Evolutionary conservation across 2,113 vertebrate genomes (phyloP), one percentile per base, ranked within the genome.

Genomic region (Oncorhynchus clarkii): DNA sequence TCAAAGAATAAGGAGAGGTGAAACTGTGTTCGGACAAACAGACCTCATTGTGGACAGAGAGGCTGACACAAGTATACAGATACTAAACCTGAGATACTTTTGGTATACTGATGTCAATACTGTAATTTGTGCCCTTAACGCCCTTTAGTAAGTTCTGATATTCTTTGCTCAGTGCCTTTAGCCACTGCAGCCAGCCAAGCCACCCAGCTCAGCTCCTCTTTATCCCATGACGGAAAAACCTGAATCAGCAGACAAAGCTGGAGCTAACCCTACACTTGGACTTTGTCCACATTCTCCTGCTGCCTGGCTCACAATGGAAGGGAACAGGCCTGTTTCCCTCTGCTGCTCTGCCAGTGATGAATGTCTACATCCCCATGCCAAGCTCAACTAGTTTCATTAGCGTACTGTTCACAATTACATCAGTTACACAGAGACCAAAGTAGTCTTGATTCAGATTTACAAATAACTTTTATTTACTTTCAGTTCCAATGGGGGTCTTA

Each of bases 171-270:
- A 34, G 34, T 7, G 34, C 34, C 34, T 34, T 34, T 54, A 16
- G 51, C 51, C 51, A 54, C 13, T 54, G 16, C 51, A 0, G 4
- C 16, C 16, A 54, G 51, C 51, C 51, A 54, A 54, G 51, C 29
- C 29, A 27, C 71, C 24, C 62, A 39, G 62, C 72, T 66, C 71
- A 18, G 62, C 51, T 49, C 39, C 65, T 67, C 26, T 67, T n/a
- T 67, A 45, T 45, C 67, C 54, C 29, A 54, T 18, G 51, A 18
- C 11, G 39, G 18, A 73, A 54, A 77, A n/a, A 7, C 29, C 22
- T 77, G 70, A 75, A 72, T 71, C 69, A 75, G 64, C 60, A 20
- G 8, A 26, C 51, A 54, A 54, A 54, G 51, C 51, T 54, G 51
- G 51, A 54, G 4, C 26, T 26, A 62, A 59, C 18, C n/a, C 64